Percentiles rank a stretch among this genome's conserved stretches.
These are phyloP conservation scores for Eupsilia transversa DNA, from an alignment of 2,888 invertebrate genomes.

Conservation along the genomic window DNA sequence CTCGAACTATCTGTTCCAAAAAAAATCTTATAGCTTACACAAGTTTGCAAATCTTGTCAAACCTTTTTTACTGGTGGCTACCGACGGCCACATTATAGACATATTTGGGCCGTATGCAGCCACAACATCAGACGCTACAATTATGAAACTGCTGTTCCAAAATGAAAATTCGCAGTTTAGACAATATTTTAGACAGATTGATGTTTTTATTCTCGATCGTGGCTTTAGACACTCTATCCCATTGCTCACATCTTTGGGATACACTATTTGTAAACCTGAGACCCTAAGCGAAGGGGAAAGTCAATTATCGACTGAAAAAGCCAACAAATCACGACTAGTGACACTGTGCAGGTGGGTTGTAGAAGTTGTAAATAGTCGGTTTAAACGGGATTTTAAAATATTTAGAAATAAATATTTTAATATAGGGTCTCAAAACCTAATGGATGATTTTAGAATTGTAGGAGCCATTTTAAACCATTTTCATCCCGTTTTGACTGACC, in stretches of 20 bases:
- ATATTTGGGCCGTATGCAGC: constrained; percentile 8
- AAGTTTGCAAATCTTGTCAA: constrained; percentile 5
- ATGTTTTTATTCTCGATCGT: constrained; percentile 21
- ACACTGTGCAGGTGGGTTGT: constrained; percentile 1
- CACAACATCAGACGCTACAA: constrained; percentile 10
- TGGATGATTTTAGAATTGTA: no score
- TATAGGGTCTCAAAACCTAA: no score
- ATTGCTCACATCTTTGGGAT: constrained; percentile 16
- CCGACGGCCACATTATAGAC: constrained; percentile 8
- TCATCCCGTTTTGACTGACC: no score
- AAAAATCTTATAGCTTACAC: constrained; percentile 25
- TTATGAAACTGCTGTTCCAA: constrained; percentile 18
- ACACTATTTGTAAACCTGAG: neutral
- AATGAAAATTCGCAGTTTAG: constrained; percentile 20
- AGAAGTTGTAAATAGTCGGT: neutral
- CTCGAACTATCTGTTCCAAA: constrained; percentile 6
- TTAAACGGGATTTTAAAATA: constrained; percentile 9
- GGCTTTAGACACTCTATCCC: constrained; percentile 5
- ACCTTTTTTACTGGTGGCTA: constrained; percentile 11
- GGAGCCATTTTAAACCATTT: no score
- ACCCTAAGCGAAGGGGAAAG: no score
- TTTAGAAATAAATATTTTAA: neutral
- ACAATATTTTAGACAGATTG: constrained; percentile 6
- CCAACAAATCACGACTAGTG: no score
- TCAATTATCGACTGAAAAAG: no score